phyloP scores from a whole-genome alignment of 2,113 vertebrate genomes.

The Phyllostomus discolor region DNA sequence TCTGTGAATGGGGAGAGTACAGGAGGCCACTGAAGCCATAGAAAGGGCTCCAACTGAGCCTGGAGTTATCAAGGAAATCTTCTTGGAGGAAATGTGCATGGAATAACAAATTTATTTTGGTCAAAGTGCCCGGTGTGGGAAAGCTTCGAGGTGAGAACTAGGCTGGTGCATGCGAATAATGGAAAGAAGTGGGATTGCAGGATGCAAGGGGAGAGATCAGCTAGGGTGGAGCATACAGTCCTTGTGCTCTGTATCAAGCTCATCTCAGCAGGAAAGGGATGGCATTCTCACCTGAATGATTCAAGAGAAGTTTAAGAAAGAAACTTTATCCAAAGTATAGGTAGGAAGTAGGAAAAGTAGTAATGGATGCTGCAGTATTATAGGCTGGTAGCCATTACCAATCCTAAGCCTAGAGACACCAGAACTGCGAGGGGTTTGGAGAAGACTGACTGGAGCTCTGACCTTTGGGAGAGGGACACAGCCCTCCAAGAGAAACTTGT shows the following conservation, averaged over 20 bases:
- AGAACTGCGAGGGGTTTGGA: rapidly evolving
- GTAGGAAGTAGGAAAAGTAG: background rate
- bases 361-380: background rate
- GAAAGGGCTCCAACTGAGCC: background rate
- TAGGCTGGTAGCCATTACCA: background rate
- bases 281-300: background rate
- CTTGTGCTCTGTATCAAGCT: background rate
- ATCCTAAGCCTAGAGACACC: background rate
- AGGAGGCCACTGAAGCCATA: background rate
- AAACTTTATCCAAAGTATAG: background rate
- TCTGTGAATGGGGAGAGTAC: background rate
- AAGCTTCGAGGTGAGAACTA: background rate
- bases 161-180: background rate
- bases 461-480: background rate
- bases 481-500: background rate
- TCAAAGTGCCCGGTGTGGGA: background rate
- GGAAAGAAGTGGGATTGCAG: background rate
- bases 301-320: background rate
- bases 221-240: no score
- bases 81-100: background rate
- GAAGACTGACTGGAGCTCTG: background rate
- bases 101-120: background rate
- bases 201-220: background rate
- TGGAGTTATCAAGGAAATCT: background rate
- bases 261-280: background rate